Conservation (phyloP, 2,888 invertebrate genomes). For the Trachelus stipa region DNA sequence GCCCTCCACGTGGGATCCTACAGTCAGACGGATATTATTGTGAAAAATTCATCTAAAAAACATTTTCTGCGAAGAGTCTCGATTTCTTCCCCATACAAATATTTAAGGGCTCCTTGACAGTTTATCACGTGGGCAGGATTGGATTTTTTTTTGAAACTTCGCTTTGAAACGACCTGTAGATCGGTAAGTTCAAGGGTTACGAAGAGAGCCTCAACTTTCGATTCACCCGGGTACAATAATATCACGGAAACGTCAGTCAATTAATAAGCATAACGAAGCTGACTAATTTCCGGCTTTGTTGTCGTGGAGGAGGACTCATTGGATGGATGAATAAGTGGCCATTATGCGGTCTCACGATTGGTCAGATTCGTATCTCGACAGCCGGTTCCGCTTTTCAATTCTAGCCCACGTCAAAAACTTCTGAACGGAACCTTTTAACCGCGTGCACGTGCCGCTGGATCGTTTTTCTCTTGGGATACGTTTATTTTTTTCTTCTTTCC, state of each 20-base stretch:
- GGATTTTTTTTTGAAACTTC: neutral
- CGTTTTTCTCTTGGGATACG: neutral
- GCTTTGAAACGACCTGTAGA: constrained; percentile 3
- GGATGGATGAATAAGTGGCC: constrained; percentile 61
- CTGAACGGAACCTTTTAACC: constrained; percentile 59
- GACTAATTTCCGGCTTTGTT: constrained; percentile 65
- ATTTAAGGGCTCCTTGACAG: neutral
- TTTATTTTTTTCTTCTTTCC: constrained; percentile 17
- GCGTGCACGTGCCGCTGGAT: constrained; percentile 58
- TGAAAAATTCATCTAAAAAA: neutral
- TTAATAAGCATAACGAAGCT: constrained; percentile 66
- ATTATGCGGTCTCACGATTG: constrained; percentile 66
- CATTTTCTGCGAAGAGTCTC: neutral
- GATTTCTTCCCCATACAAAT: neutral
- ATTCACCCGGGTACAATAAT: constrained; percentile 46
- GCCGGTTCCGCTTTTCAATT: constrained; percentile 65
- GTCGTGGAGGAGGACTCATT: constrained; percentile 33
- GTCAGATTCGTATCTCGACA: constrained; percentile 66
- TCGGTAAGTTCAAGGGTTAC: constrained; percentile 26
- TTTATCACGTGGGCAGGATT: neutral
- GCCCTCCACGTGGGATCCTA: neutral
- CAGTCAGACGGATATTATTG: neutral
- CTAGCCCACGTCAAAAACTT: constrained; percentile 58
- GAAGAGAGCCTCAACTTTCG: constrained; percentile 31
- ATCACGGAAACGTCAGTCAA: constrained; percentile 67